These are phyloP conservation scores for Elephantulus edwardii DNA, from an alignment of 2,113 vertebrate genomes.

Conservation along the genomic window DNA sequence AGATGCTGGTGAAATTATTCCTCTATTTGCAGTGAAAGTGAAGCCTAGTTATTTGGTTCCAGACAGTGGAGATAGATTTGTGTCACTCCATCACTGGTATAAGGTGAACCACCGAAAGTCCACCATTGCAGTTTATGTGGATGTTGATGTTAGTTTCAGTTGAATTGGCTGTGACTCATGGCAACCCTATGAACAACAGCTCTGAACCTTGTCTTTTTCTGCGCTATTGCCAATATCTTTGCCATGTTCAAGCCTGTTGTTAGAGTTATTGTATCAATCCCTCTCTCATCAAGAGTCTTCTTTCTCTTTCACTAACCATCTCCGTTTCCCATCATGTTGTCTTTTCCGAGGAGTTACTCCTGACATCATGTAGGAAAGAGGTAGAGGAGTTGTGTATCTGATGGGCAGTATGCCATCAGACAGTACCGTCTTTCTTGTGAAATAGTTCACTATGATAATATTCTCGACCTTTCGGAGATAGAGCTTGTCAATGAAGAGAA, in stretches of 20 bases:
- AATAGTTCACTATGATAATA: not conserved
- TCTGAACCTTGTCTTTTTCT: no score
- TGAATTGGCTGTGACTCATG: no score
- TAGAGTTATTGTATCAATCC: no score
- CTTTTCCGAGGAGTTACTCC: no score
- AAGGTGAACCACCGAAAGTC: not conserved
- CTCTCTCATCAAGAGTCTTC: no score
- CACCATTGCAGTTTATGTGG: not conserved
- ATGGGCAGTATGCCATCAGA: not conserved
- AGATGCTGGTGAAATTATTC: not conserved
- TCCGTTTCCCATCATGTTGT: no score
- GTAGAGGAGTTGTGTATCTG: no score
- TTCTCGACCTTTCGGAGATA: not conserved
- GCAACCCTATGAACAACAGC: not conserved
- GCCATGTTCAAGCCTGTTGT: no score
- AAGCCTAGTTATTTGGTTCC: not conserved
- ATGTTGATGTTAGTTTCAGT: no score
- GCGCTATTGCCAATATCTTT: no score
- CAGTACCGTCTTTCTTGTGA: not conserved
- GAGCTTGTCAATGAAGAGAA: not conserved
- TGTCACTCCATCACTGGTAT: not conserved
- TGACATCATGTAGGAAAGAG: no score
- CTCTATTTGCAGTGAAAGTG: constrained; percentile 39
- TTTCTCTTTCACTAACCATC: no score
- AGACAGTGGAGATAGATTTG: not conserved